Evolutionary conservation across 1,140 invertebrate genomes (phyloP), one percentile per base, ranked within the genome.

Genomic region (Popillia japonica): DNA sequence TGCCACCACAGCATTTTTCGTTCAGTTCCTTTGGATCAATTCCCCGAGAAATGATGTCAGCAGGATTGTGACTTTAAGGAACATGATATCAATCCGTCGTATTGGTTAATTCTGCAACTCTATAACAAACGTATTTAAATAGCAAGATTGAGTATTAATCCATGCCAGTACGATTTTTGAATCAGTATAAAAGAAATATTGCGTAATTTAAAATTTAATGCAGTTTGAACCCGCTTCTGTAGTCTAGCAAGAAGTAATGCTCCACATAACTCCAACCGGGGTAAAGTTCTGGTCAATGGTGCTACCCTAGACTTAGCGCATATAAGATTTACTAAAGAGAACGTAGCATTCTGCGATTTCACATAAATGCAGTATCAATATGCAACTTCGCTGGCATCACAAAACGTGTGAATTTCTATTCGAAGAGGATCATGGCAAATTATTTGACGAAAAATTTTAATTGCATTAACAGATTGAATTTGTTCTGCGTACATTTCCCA

Each of bases 311-410:
- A 84, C 80, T 87, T 87, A 0, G 84, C 80, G 20, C 79, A 83
- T 0, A 87, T 3, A 14, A 86, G 76, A 6, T 44, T 59, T 17
- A 78, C 55, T 20, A 22, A 27, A 4, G 74, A 78, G 3, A 72
- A 77, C 6, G 22, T 23, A 0, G 61, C 0, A 78, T 84, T 42
- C 8, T 11, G 9, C 10, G 42, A 79, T 34, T 82, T 77, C 14
- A 86, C 11, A 76, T 88, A 89, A n/a, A 88, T 61, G 48, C 83
- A 86, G 0, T 85, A 86, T 44, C 84, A 87, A 79, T 87, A 88
- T 10, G 84, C 87, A 0, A 64, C 75, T 75, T 83, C 80, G 6
- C 83, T 86, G 0, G 87, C 85, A 81, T 89, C 87, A 11, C 77
- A 80, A 80, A 88, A 89, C 9, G 85, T 84, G 78, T 87, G 83